Evolutionary conservation across 2,888 invertebrate species (phyloP), one percentile per base, ranked within the genome.

Genomic region (Spodoptera littoralis): DNA sequence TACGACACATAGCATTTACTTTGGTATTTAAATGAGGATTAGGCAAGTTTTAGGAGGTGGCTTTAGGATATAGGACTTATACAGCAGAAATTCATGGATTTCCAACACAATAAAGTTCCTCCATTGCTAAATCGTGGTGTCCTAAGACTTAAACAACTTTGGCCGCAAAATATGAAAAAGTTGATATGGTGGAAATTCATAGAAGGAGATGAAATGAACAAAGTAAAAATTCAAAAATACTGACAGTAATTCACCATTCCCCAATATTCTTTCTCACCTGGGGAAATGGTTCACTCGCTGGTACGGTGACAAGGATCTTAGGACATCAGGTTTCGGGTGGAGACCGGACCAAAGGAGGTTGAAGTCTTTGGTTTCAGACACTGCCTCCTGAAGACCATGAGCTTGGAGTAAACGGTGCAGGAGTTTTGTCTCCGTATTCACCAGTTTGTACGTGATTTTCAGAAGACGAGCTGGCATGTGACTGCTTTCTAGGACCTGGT

Each of bases 221-320:
- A 36, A 45, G 11, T 51, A 36, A 36, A 47, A 60, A 69, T 64
- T 61, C 54, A 71, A 73, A 50, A 73, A 77, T 70, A 77, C 68
- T 73, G 81, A 75, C 81, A 80, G 76, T 75, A 81, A 70, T 73
- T 65, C 73, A 59, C 63, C 36, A 62, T 11, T 60, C 5, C n/a
- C 4, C 4, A 3, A 1, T 73, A 12, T 46, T 11, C 85, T 88
- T 46, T 11, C 85, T 88, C 86, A 97, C 97, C 97, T 96, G 8
- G 99, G 99, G 89, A 99, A 99, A 92, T 99, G 99, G 89, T 99
- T 99, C 64, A 99, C 97, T 84, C 98, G 96, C 91, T 99, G 99
- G 90, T 98, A 97, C n/a, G 97, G 96, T 51, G 97, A 96, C 79
- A 99, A 91, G 52, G 96, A 96, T 74, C 98, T 95, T 59, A 99